Conservation (phyloP, 1,140 invertebrate genomes). For the Lethrus apterus region DNA sequence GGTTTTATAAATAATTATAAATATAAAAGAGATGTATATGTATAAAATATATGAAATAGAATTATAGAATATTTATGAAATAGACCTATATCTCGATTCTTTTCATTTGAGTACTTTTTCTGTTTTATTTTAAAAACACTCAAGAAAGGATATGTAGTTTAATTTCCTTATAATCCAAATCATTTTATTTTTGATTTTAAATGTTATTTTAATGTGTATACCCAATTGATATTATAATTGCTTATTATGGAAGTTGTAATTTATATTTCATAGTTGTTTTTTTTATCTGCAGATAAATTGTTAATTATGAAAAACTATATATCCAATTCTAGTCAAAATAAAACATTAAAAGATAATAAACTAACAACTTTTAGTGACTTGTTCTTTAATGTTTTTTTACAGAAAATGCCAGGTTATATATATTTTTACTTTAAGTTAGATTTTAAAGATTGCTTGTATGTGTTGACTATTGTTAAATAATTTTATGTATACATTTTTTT, state of each 20-base stretch:
- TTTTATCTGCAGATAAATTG: no score
- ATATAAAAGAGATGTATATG: conserved; percentile 38
- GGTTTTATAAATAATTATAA: conserved; percentile 36
- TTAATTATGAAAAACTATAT: no score
- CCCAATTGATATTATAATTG: not conserved
- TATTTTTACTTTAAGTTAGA: conserved; percentile 32
- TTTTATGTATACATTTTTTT: conserved; percentile 10
- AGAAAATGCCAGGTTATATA: conserved; percentile 31
- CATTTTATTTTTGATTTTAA: conserved; percentile 15
- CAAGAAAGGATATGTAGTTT: no score
- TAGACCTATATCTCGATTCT: conserved; percentile 32
- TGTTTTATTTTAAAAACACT: conserved; percentile 14
- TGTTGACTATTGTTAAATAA: conserved; percentile 28
- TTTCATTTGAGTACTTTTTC: conserved; percentile 25
- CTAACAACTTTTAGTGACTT: no score
- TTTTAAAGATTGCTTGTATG: conserved; percentile 25
- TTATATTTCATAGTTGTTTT: conserved; percentile 1
- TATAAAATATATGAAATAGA: conserved; percentile 40
- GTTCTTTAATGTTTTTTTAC: not conserved
- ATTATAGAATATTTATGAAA: conserved; percentile 38
- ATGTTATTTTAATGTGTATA: conserved; percentile 1
- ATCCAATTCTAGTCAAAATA: no score
- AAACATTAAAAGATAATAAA: no score
- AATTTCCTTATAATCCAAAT: not conserved
- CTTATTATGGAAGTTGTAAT: not conserved